Base-by-base conservation (phyloP, 2,113 vertebrate species). In the Ellobius talpinus region DNA sequence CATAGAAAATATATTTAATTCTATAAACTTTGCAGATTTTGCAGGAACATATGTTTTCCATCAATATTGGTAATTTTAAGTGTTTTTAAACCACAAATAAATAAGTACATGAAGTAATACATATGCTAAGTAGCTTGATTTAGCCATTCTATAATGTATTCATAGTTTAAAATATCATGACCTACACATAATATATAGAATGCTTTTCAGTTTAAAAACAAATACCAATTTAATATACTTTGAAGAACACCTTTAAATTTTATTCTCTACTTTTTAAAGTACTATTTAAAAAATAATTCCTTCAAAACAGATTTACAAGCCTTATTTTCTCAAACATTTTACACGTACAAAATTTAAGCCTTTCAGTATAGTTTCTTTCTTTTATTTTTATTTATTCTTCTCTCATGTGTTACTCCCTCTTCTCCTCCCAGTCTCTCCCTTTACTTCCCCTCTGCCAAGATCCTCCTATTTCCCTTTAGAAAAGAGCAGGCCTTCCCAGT, bases 1-100 rank as follows among this genome's bases (percentile, higher is more conserved):
- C 81, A 66, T 31, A 96, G 95, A 50, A 8, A 65, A 78, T 89
- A 91, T 87, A 79, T 97, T 96, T 93, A 96, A 93, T 93, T 29
- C 70, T 42, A 90, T 55, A 92, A 95, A 90, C 68, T 31, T 93
- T 77, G 39, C 65, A 85, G 63, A 92, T 97, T 92, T 87, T 33
- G 42, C 50, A 63, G 24, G 17, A 94, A 90, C 24, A 21, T 63
- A 90, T 89, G 86, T 96, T 86, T 63, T 85, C 45, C 23, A 76
- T 36, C 78, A 76, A 63, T 89, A 31, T 89, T 87, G 61, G 36
- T 86, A 68, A 87, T 87, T 93, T 88, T 93, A 39, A 89, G 58
- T 89, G 55, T 76, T 92, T n/a, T 89, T 13, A 45, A 55, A 63
- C 14, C 29, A 76, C 24, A 89, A 88, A 82, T 73, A 92, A 89